Conservation (phyloP, 2,888 invertebrate species). For the Terebella lapidaria region DNA sequence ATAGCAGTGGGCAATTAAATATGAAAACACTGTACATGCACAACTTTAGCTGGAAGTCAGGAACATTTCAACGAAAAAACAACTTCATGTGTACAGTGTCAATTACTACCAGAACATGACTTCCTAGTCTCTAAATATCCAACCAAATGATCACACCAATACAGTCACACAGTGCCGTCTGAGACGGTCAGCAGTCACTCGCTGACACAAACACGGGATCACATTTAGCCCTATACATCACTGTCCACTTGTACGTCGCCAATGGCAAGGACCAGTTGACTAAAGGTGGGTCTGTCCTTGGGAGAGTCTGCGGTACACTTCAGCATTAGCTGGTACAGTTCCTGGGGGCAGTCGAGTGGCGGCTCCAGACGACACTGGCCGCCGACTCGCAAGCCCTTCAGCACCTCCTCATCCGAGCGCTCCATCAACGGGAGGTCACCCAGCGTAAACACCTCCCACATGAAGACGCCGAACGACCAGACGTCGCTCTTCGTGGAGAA, state of each 20-base stretch:
- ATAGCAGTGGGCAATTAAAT: too few relatives aligned
- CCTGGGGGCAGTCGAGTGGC: conserved; percentile 41
- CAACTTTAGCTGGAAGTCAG: too few relatives aligned
- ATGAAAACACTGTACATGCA: too few relatives aligned
- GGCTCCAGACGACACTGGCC: conserved; percentile 26
- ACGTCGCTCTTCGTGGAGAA: conserved; percentile 90
- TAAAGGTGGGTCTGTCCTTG: conserved; percentile 52
- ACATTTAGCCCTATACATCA: conserved; percentile 16
- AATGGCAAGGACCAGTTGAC: conserved; percentile 44
- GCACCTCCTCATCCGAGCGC: conserved; percentile 70
- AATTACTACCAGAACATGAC: too few relatives aligned
- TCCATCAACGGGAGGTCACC: conserved; percentile 73
- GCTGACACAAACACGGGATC: too few relatives aligned
- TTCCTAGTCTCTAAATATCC: too few relatives aligned
- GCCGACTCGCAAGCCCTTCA: conserved; percentile 21
- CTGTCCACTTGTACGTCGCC: conserved; percentile 41
- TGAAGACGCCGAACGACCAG: conserved; percentile 81
- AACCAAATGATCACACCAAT: too few relatives aligned
- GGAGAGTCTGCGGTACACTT: conserved; percentile 49
- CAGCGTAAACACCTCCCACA: conserved; percentile 83
- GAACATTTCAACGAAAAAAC: too few relatives aligned
- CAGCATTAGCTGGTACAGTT: conserved; percentile 37
- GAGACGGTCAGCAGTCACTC: too few relatives aligned
- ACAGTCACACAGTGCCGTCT: too few relatives aligned
- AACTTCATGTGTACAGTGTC: too few relatives aligned